Base-by-base conservation (phyloP, 2,888 invertebrate genomes). In the Bellardia pandia region DNA sequence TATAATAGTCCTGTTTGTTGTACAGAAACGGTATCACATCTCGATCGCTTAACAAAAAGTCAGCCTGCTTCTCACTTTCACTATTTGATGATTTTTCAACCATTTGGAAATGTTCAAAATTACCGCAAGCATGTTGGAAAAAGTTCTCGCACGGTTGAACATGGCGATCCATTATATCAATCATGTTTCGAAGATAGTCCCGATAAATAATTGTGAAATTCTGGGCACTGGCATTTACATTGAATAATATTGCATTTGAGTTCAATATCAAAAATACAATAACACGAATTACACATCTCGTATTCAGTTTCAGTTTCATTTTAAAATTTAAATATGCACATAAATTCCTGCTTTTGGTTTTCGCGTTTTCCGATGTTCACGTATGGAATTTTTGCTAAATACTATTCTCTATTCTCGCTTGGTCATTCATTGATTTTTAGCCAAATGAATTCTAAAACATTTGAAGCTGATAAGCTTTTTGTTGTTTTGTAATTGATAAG, bases 61-160 rank as follows among this genome's bases (percentile, higher is more conserved):
- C 45, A 5, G 37, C 16, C 2, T 2, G 11, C 2, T 71, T 23
- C 11, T 45, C 60, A 45, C 48, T 42, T 66, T 53, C 56, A 3
- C 13, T 13, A 14, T 0, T n/a, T 4, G 11, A 3, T 5, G 23
- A 16, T 6, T 13, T 30, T 9, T 30, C 42, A n/a, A 7, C 60
- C 76, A 37, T 62, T 48, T 71, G 45, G 48, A 62, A 76, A 23
- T 76, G 71, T 13, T 62, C 48, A 37, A 90, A 91, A 72, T 91
- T 91, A 0, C 91, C 92, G 66, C 93, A 93, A 0, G 92, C 92
- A 88, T 93, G 93, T 0, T 90, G 90, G 83, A 92, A 93, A 81
- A 92, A 93, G 85, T 93, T 90, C 4, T 89, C 90, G 53, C 93
- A 93, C 0, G 93, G 91, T 11, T 91, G 90, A 0, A 79, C 81